These are phyloP conservation scores for Carollia perspicillata DNA, from an alignment of 2,113 vertebrate genomes.

Conservation along the genomic window DNA sequence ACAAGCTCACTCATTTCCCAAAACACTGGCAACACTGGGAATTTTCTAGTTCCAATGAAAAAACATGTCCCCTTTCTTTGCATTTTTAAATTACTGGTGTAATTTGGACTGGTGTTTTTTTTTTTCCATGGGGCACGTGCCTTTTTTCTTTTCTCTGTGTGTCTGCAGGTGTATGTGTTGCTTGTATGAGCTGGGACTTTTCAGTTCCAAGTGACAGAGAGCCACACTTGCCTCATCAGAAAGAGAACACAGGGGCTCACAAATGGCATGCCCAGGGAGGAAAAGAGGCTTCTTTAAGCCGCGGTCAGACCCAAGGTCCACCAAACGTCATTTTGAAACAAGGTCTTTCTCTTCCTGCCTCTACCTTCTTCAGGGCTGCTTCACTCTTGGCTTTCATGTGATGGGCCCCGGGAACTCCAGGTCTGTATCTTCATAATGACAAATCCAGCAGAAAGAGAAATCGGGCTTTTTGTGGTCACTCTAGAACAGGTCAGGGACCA, in stretches of 20 bases:
- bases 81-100: neutral
- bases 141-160: neutral
- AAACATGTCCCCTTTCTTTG: neutral
- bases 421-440: neutral
- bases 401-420: neutral
- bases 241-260: neutral
- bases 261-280: neutral
- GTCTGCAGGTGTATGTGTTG: accelerated
- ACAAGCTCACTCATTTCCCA: neutral
- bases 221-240: neutral
- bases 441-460: neutral
- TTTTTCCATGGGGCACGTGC: neutral
- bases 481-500: neutral
- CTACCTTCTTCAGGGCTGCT: neutral
- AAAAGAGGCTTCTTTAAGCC: neutral
- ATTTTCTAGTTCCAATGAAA: neutral
- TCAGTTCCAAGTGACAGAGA: neutral
- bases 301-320: neutral
- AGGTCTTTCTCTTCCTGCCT: neutral
- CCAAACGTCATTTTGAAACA: neutral
- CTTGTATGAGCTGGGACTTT: neutral
- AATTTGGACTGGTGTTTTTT: neutral
- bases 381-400: neutral
- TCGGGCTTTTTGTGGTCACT: neutral
- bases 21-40: accelerated